Evolutionary conservation across 2,888 invertebrate species (phyloP).

Genomic region (Troides helena): DNA sequence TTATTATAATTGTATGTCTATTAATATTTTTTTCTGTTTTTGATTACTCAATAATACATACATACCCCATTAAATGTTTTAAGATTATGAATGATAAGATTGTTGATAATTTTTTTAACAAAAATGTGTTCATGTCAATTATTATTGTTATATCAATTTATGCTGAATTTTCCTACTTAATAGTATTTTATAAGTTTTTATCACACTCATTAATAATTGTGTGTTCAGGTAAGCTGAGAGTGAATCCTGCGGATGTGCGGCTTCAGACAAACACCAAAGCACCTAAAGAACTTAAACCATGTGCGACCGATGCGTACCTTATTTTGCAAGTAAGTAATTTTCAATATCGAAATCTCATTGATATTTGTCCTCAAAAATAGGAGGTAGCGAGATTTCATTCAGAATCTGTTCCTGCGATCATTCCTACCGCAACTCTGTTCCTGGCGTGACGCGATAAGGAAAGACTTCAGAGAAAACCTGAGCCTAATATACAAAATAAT

Average conservation of each 20-base stretch:
- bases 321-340: slow-evolving; percentile 89
- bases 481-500: too few species aligned
- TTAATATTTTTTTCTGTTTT: too few species aligned
- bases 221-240: slow-evolving; percentile 68
- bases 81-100: too few species aligned
- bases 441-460: too few species aligned
- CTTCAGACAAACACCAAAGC: slow-evolving; percentile 85
- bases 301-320: slow-evolving; percentile 96
- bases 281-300: slow-evolving; percentile 90
- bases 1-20: too few species aligned
- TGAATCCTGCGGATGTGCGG: slow-evolving; percentile 90
- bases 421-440: too few species aligned
- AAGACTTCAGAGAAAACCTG: too few species aligned
- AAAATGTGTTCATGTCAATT: background rate
- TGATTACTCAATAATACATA: too few species aligned
- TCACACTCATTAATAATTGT: background rate
- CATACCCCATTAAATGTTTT: too few species aligned
- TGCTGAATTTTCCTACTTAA: background rate
- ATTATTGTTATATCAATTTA: background rate
- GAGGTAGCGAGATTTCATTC: too few species aligned
- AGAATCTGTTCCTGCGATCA: background rate
- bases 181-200: background rate
- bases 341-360: background rate
- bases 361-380: too few species aligned
- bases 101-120: too few species aligned